Percentiles rank a stretch among this genome's conserved stretches.
Evolutionary conservation across 2,797 vertebrate species (phyloP).

Genomic region (Acanthurus lineatus): DNA sequence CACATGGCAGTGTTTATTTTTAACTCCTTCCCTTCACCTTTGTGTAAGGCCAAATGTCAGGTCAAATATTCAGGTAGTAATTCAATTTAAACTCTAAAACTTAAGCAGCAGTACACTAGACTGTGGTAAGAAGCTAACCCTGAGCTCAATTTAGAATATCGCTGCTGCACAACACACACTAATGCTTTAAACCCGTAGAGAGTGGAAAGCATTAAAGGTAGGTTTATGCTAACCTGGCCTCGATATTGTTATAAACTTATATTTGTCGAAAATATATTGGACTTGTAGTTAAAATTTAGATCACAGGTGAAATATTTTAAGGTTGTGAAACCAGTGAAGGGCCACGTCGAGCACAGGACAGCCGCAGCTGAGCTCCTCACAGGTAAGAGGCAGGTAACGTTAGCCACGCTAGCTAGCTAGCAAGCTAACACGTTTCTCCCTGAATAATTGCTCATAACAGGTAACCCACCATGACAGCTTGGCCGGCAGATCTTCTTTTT

Average conservation of each 20-base stretch:
- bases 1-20: neutral
- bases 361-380: neutral
- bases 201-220: neutral
- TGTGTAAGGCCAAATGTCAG: neutral
- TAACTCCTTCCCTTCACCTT: neutral
- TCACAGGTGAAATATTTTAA: rapidly evolving
- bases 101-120: neutral
- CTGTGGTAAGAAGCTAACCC: too few relatives aligned
- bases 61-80: neutral
- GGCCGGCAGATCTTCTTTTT: conserved; percentile 34
- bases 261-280: rapidly evolving
- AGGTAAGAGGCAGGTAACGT: conserved; percentile 51
- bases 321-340: neutral
- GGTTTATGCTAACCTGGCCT: conserved; percentile 1
- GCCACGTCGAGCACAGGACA: neutral
- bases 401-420: conserved; percentile 51
- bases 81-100: neutral
- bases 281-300: neutral
- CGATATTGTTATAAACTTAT: neutral
- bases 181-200: neutral
- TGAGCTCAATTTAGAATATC: neutral
- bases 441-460: neutral
- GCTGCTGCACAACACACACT: neutral
- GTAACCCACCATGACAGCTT: conserved; percentile 78
- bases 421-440: conserved; percentile 26